phyloP scores from a whole-genome alignment of 1,140 invertebrate species.

The Zeugodacus cucurbitae region DNA sequence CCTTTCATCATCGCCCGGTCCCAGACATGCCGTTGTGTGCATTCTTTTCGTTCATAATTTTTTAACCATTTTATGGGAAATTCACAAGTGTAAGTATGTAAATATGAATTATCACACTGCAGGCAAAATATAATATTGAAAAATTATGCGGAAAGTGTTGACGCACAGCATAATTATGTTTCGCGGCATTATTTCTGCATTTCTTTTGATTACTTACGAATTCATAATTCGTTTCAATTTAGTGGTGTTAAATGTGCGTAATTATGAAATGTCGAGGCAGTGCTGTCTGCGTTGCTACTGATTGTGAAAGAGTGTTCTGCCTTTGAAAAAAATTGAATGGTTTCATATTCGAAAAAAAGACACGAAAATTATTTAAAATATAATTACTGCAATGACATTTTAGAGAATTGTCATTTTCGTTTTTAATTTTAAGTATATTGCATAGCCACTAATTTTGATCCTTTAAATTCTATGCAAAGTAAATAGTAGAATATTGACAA shows the following conservation, averaged over 20 bases:
- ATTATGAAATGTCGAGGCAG: not conserved
- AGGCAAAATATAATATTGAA: not conserved
- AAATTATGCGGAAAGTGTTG: not conserved
- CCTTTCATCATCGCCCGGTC: not conserved
- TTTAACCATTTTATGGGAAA: not conserved
- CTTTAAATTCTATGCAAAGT: too few relatives aligned
- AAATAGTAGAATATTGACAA: too few relatives aligned
- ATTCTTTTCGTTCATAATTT: not conserved
- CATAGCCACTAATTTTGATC: too few relatives aligned
- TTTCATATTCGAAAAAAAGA: too few relatives aligned
- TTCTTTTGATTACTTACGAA: not conserved
- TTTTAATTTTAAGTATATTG: too few relatives aligned
- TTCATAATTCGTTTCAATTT: not conserved
- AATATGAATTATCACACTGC: not conserved
- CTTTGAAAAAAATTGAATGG: too few relatives aligned
- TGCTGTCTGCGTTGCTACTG: not conserved
- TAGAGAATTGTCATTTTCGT: too few relatives aligned
- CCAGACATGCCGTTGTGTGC: not conserved
- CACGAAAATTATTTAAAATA: too few relatives aligned
- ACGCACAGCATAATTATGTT: not conserved
- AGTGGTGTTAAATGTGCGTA: not conserved
- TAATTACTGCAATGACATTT: too few relatives aligned
- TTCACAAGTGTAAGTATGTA: not conserved
- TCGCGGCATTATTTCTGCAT: not conserved
- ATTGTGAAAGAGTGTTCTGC: not conserved